These are phyloP conservation scores for Halichoeres trimaculatus DNA, from an alignment of 2,113 vertebrate genomes.

Conservation along the genomic window DNA sequence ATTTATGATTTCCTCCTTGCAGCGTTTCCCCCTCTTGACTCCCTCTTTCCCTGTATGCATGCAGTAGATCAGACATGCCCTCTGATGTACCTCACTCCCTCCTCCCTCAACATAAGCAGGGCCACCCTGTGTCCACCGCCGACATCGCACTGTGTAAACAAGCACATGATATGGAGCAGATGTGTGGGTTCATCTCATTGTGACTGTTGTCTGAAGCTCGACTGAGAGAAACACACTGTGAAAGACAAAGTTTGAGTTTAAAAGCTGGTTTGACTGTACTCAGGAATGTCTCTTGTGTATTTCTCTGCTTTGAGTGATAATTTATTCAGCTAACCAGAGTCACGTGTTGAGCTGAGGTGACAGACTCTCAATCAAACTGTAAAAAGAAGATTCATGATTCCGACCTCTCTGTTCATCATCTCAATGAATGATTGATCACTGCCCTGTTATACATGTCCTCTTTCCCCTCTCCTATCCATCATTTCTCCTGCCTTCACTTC, in stretches of 20 bases:
- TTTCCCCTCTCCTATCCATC: not conserved
- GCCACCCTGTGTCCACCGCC: slow-evolving; percentile 45
- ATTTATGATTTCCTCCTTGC: slow-evolving; percentile 67
- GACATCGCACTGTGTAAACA: slow-evolving; percentile 57
- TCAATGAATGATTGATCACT: slow-evolving; percentile 8
- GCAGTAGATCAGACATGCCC: slow-evolving; percentile 37
- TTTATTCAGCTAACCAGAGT: not conserved
- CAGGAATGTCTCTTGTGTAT: not conserved
- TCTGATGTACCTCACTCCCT: slow-evolving; percentile 31
- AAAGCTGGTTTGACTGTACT: not conserved
- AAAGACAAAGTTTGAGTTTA: slow-evolving; percentile 7
- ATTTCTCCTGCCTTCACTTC: slow-evolving; percentile 1
- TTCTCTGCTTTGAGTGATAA: not conserved
- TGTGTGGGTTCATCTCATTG: slow-evolving; percentile 30
- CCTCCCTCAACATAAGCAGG: slow-evolving; percentile 9
- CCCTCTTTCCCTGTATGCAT: slow-evolving; percentile 22
- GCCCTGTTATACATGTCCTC: slow-evolving; percentile 2
- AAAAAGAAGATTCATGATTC: slow-evolving; percentile 9
- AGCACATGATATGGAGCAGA: slow-evolving; percentile 54
- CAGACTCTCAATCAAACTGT: slow-evolving; percentile 6
- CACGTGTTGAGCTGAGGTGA: not conserved
- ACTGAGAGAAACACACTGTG: not conserved
- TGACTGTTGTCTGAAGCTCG: slow-evolving; percentile 6
- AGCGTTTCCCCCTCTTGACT: slow-evolving; percentile 29
- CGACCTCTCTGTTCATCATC: not conserved